Conservation (phyloP, 2,113 vertebrate species). For the Edolisoma coerulescens region DNA sequence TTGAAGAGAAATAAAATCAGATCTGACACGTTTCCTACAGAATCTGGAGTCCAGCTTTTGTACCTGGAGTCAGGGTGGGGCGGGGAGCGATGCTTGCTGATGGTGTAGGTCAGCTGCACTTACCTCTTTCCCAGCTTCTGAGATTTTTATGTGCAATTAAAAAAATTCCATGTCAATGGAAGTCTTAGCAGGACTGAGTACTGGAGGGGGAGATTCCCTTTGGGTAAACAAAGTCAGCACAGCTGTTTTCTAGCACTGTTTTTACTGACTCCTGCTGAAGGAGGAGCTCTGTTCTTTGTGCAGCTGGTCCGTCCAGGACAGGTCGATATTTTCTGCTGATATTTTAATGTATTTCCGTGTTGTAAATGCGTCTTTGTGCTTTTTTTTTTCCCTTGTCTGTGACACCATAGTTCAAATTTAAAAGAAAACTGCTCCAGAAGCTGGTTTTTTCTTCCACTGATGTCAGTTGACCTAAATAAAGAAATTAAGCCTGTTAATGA, state of each 20-base stretch:
- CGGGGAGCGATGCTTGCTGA: neutral
- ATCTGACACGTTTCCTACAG: slow-evolving; percentile 5
- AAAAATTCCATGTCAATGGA: neutral
- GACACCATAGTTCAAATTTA: neutral
- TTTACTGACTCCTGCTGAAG: neutral
- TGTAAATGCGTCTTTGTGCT: neutral
- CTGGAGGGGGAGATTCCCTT: neutral
- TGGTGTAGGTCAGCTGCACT: neutral
- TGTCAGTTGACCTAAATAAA: neutral
- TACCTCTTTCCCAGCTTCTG: neutral
- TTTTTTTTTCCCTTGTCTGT: neutral
- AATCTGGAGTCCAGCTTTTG: neutral
- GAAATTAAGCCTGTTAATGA: neutral
- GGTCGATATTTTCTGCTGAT: neutral
- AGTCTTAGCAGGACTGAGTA: neutral
- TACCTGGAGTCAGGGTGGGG: neutral
- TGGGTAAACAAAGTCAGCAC: neutral
- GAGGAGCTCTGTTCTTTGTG: neutral
- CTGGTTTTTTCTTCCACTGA: neutral
- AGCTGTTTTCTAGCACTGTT: neutral
- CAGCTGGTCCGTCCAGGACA: neutral
- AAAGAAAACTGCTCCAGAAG: neutral
- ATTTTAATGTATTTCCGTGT: neutral
- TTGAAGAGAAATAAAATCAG: slow-evolving; percentile 6
- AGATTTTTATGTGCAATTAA: neutral